Evolutionary conservation across 2,797 vertebrate species (phyloP).

Genomic region (Poeciliopsis gracilis): DNA sequence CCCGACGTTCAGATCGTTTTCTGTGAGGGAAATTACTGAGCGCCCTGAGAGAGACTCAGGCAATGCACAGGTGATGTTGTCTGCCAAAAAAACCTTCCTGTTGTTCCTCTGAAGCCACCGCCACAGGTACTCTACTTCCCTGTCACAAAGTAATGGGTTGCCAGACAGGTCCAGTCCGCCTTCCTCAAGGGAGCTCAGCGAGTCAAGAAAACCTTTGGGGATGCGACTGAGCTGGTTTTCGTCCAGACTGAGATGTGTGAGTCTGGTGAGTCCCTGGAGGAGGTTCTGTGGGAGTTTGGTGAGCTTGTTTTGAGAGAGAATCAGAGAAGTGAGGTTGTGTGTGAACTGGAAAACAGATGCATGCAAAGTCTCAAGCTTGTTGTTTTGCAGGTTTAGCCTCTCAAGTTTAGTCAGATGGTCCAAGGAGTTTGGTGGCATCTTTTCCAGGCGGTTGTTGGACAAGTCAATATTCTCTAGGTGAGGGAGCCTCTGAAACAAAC

Average conservation of each 20-base stretch:
- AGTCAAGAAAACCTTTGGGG: constrained; percentile 67
- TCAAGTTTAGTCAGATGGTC: constrained; percentile 61
- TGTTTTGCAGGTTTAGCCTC: constrained; percentile 72
- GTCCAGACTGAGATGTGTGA: constrained; percentile 67
- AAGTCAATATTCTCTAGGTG: constrained; percentile 73
- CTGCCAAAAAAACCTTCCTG: constrained; percentile 55
- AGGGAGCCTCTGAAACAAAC: constrained; percentile 62
- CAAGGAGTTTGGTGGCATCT: constrained; percentile 52
- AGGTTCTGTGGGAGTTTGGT: constrained; percentile 59
- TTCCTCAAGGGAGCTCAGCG: constrained; percentile 55
- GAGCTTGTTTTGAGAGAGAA: constrained; percentile 71
- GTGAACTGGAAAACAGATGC: constrained; percentile 40
- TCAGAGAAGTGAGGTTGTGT: constrained; percentile 67
- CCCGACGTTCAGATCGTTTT: constrained; percentile 55
- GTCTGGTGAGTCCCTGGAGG: constrained; percentile 62
- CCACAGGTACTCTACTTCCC: constrained; percentile 71
- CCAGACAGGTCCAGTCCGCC: constrained; percentile 66
- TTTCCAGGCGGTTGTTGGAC: constrained; percentile 69
- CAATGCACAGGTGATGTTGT: constrained; percentile 55
- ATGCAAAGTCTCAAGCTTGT: constrained; percentile 71
- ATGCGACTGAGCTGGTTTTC: constrained; percentile 73
- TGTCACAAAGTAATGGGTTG: constrained; percentile 77
- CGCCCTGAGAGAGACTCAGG: constrained; percentile 63
- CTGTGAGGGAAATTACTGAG: constrained; percentile 57
- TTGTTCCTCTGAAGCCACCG: constrained; percentile 75